Evolutionary conservation across 2,888 invertebrate species (phyloP), one percentile per base, ranked within the genome.

Genomic region (Bellardia bayeri): DNA sequence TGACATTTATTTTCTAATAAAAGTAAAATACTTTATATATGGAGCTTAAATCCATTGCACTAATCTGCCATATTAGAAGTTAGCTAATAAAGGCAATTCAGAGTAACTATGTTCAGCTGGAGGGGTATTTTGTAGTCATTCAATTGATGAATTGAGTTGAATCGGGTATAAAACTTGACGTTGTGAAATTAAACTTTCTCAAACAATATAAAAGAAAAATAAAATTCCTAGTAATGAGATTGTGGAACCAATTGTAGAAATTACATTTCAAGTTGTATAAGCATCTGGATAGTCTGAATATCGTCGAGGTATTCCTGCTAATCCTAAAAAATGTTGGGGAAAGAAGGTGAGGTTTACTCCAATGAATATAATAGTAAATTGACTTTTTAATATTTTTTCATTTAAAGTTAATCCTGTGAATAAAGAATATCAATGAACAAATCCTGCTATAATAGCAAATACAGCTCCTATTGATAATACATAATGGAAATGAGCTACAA

Each of bases 341-440:
- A 97, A 97, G 93, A 97, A 96, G 0, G 96, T 97, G 94, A 96
- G 91, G 94, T 97, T 97, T 90, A 97, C 96, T 85, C 96, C 96
- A 90, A 96, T 92, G 94, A 97, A 97, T 95, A 96, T 96, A 88
- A 94, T 91, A 90, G 16, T 8, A 54, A 54, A 54, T 54, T 54
- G 54, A 16, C 54, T 16, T 16, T 54, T 16, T 54, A 54, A 16
- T 54, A 54, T 16, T 8, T 54, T 54, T 13, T 8, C 13, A 49
- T 49, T 14, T 49, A 49, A 49, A 49, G 14, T 49, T 49, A 49
- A 14, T 49, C 49, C 49, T 14, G 49, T 49, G 3, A 49, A 49
- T 14, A 49, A 49, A 42, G 42, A 95, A 5, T 42, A 96, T 95
- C 96, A 97, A 89, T 96, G 95, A 92, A 95, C 94, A 93, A 97